Percentiles rank a stretch among this genome's conserved stretches.
phyloP scores from a whole-genome alignment of 1,140 invertebrate genomes.

The Aporrectodea caliginosa region DNA sequence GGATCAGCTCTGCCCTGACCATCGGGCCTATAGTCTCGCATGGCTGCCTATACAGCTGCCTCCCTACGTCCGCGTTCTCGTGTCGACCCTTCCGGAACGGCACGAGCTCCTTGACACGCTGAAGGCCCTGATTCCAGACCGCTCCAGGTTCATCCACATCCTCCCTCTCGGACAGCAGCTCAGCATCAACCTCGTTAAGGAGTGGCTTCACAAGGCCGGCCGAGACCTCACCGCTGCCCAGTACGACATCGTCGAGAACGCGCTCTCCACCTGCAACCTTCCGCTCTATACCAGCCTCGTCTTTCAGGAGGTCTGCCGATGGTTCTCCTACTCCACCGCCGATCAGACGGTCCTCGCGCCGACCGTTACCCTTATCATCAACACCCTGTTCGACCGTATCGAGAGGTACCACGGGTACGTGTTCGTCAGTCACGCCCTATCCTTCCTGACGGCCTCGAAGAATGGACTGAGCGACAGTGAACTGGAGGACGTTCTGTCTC shows the following conservation, averaged over 20 bases:
- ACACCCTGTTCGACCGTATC: conserved; percentile 48
- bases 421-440: conserved; percentile 51
- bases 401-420: conserved; percentile 53
- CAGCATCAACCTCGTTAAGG: conserved; percentile 26
- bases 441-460: conserved; percentile 53
- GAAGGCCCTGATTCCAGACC: neutral
- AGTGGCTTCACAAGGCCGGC: conserved; percentile 37
- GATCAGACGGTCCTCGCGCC: conserved; percentile 39
- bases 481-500: conserved; percentile 50
- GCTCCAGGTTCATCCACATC: conserved; percentile 25
- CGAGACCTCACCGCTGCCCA: conserved; percentile 41
- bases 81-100: conserved; percentile 26
- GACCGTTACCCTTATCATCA: conserved; percentile 38
- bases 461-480: conserved; percentile 48
- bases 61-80: neutral
- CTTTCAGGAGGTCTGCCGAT: conserved; percentile 44
- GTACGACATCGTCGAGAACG: conserved; percentile 35
- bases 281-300: conserved; percentile 48
- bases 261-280: conserved; percentile 42
- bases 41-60: conserved; percentile 18
- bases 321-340: conserved; percentile 41
- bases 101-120: conserved; percentile 1
- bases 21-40: conserved; percentile 15
- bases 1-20: conserved; percentile 15
- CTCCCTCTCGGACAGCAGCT: conserved; percentile 26